Base-by-base conservation (phyloP, 2,888 invertebrate genomes). In the Eucera pruinosa region DNA sequence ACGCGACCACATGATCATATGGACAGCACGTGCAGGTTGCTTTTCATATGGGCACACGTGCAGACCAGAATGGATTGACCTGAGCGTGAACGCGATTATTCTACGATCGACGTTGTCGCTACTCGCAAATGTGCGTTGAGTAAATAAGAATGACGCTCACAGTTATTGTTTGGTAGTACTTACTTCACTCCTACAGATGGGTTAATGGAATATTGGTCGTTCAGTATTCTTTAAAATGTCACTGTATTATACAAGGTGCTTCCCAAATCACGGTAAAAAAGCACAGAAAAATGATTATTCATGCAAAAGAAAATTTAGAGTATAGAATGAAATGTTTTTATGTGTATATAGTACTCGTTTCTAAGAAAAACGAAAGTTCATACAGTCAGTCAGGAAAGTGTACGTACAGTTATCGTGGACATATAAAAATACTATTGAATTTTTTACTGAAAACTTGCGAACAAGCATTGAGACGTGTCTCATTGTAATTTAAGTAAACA, bases 11-110 rank as follows among this genome's bases (percentile, higher is more conserved):
- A 45, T 58, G 66, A 71, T 78, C 87, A 87, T 86, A 86, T 87
- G 87, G 84, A 52, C 74, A 70, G 61, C 87, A 87, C 86, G 75
- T 87, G 87, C 68, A 73, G 57, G 54, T 65, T 61, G 58, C 64
- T 36, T 72, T 66, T 66, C 64, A 39, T 62, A 52, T 18, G 23
- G 47, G n/a, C 77, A 69, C 83, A 82, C 80, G 74, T 83, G 83
- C 71, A 36, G n/a, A 6, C 62, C 74, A 67, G 80, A 64, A 77
- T 72, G 71, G 58, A 47, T 48, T 33, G 52, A 27, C 43, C 30
- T 39, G 64, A 79, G 65, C 65, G 36, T 55, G 20, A 47, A 33
- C 43, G 11, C 60, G 65, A 57, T 78, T 54, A 58, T 45, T 47
- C 66, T 47, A 27, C 47, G n/a, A 36, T 36, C 9, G 36, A 66